Base-by-base conservation (phyloP, 2,888 invertebrate species). In the Eupithecia pulchellata region DNA sequence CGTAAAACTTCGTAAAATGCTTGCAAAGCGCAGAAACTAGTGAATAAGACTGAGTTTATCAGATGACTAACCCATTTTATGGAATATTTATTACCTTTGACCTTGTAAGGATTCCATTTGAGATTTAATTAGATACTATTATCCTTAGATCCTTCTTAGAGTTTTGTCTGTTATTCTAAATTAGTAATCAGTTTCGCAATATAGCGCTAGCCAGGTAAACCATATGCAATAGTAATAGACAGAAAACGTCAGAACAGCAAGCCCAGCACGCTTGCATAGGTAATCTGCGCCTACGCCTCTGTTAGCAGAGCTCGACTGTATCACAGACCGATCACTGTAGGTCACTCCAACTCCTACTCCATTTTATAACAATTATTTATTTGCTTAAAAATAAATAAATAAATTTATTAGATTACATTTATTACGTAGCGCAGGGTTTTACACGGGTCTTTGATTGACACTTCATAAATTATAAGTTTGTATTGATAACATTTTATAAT, bases 241-340 rank as follows among this genome's bases (percentile, higher is more conserved):
- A 64, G 80, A 76, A 79, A 82, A 80, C 84, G 90, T 86, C 90
- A 88, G 89, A 84, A 89, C 90, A 90, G 92, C 64, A 66, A 84
- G 82, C 82, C 88, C 84, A 47, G 88, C 88, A 87, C 77, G 90
- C 68, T 71, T 64, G 69, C 72, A 65, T 60, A n/a, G n/a, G n/a
- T n/a, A 75, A 75, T 64, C 67, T 34, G 63, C 69, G 73, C 92
- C 93, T 87, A 92, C 92, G 89, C 91, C 75, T 64, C 68, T 61
- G 63, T 75, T 55, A 55, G 55, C 14, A 27, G 83, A 82, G 8
- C 8, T n/a, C n/a, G n/a, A 42, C 8, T 39, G 39, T 17, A 17
- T 39, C 14, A 17, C 39, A 39, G 83, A 83, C 82, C 81, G 76
- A 77, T 47, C 47, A 47, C n/a, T 8, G 20, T 47, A 5, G 32